Evolutionary conservation across 2,113 vertebrate species (phyloP), one percentile per base, ranked within the genome.

Genomic region (Hiodon tergisus): DNA sequence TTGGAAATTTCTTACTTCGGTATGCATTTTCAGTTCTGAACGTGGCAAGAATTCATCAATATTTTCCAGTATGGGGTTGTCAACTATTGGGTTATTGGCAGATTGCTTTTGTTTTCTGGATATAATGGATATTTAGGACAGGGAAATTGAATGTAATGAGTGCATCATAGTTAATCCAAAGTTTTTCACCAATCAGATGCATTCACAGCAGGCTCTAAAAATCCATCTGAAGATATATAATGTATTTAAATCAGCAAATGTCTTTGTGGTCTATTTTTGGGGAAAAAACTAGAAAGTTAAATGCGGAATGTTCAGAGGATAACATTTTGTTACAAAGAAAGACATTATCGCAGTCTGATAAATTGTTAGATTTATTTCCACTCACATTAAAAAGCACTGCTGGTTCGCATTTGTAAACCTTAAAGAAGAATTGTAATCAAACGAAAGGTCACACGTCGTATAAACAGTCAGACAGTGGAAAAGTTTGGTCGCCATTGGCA

Each of bases 1-100:
- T 65, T 50, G 71, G 55, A 72, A 71, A 31, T 31, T 0, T 31
- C 31, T 69, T 51, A 51, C 62, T 47, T 13, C 31, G 75, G 70
- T 16, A 69, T 60, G 70, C 17, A 7, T 47, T 54, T 48, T 60
- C 57, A 11, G 54, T 14, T 5, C 55, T 17, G 48, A 59, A 57
- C 17, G 53, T 59, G 31, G 31, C 31, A 31, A 31, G 31, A 31
- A 2, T 31, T 31, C n/a, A 31, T 31, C 31, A 31, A 31, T 31
- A 31, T 31, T 31, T 31, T 31, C 31, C 31, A 1, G 31, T 31
- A 31, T 31, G 31, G 31, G 31, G 31, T 31, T 31, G 31, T 31
- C 31, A 31, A 31, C 0, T 31, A 31, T 31, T 31, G 31, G 31
- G 31, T 31, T 31, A 31, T 31, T 31, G 31, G 31, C 2, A 31